These are phyloP conservation scores for Plecotus auritus DNA, from an alignment of 2,113 vertebrate genomes.

Conservation along the genomic window DNA sequence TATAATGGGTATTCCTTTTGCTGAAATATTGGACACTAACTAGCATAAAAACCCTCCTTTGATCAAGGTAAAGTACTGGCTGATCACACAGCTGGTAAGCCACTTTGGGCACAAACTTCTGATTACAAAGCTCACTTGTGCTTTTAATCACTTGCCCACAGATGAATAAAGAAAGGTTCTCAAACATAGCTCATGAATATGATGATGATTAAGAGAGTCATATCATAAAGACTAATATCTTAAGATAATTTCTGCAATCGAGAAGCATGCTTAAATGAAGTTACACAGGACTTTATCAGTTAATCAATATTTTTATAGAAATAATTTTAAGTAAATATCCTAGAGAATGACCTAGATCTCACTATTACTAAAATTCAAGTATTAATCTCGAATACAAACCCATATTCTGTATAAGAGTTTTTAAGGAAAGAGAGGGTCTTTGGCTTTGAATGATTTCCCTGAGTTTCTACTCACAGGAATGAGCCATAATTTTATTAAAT, in stretches of 20 bases:
- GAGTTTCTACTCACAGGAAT: not conserved
- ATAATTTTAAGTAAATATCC: not conserved
- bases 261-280: not conserved
- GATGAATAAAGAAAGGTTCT: not conserved
- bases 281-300: not conserved
- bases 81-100: not conserved
- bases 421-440: not conserved
- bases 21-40: not conserved
- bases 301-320: not conserved
- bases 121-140: not conserved
- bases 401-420: not conserved
- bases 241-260: not conserved
- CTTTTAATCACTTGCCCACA: not conserved
- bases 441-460: not conserved
- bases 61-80: not conserved
- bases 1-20: not conserved
- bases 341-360: not conserved
- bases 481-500: not conserved
- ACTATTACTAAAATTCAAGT: not conserved
- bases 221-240: not conserved
- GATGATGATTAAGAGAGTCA: not conserved
- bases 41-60: not conserved
- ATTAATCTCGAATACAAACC: not conserved
- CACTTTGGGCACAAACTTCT: not conserved
- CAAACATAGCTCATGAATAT: not conserved